A percentile compares a stretch with the other conserved stretches of the same genome.
phyloP scores from a whole-genome alignment of 2,113 vertebrate genomes.

The Crotalus helleri region DNA sequence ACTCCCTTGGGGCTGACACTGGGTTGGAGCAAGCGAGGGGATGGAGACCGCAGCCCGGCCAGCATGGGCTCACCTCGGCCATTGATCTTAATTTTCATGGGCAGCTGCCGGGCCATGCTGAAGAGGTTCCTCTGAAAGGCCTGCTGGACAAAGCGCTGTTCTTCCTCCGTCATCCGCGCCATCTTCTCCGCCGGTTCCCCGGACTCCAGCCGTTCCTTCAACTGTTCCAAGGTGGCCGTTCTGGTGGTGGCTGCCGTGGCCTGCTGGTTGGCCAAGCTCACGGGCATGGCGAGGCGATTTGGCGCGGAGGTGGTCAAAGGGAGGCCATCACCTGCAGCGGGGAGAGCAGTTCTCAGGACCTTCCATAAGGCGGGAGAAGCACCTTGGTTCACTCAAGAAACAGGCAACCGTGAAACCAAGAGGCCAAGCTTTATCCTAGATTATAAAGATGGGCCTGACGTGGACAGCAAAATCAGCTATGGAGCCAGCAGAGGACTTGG shows the following conservation, averaged over 20 bases:
- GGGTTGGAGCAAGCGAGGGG: too few species aligned
- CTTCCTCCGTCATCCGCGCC: constrained; percentile 81
- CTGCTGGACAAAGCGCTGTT: constrained; percentile 92
- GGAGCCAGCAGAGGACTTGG: background rate
- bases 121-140: constrained; percentile 91
- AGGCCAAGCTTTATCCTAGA: background rate
- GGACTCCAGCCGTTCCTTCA: constrained; percentile 84
- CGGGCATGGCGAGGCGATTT: constrained; percentile 78
- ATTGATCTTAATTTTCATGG: constrained; percentile 84
- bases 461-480: background rate
- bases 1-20: fast-evolving
- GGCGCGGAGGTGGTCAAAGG: constrained; percentile 72
- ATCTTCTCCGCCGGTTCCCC: constrained; percentile 85
- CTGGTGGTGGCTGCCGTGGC: constrained; percentile 70
- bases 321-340: constrained; percentile 63
- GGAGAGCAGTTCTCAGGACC: background rate
- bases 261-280: constrained; percentile 79
- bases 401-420: background rate
- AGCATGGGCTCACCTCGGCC: constrained; percentile 77
- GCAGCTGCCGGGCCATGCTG: constrained; percentile 87
- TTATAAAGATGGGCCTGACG: background rate
- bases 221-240: constrained; percentile 84
- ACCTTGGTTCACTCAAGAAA: too few species aligned
- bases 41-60: fast-evolving
- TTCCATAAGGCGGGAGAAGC: background rate